Base-by-base conservation (phyloP, 2,888 invertebrate genomes). In the Drosophila peninsularis region DNA sequence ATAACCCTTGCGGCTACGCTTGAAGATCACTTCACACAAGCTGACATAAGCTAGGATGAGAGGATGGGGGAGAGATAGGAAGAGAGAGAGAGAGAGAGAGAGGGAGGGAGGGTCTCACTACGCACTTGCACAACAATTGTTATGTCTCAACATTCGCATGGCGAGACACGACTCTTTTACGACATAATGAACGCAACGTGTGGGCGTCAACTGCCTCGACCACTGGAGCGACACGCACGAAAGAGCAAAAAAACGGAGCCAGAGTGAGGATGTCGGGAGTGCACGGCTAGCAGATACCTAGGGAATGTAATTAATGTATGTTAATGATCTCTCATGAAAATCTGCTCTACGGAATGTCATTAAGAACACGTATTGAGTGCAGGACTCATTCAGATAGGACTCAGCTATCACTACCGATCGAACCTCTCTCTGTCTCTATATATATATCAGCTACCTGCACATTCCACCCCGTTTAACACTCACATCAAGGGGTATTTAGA, bases 141-240 rank as follows among this genome's bases (percentile, higher is more conserved):
- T 75, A 83, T 86, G 89, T 86, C 65, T 50, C 58, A 44, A 24
- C 63, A 72, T 61, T 83, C 83, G 72, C 83, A 77, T 80, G 80
- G 41, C 50, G 10, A 13, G 34, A 30, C 49, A 21, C 52, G 69
- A 58, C 62, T 68, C 63, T 49, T 49, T 65, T 64, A 86, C 86
- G 86, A 83, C 86, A 80, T 77, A 83, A 83, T 37, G 83, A 36
- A 86, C 81, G 89, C 83, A 83, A 83, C 54, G 71, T 87, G 83
- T 89, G 83, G 83, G 83, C 83, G 83, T 84, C 68, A 86, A 83
- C 87, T 71, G 87, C 64, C 74, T 69, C 67, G 75, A 62, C 70
- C 89, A 86, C 55, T 81, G 70, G 73, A 83, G 77, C 87, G 83
- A 63, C 37, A 72, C 57, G 49, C 49, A 34, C 17, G 30, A 32